Base-by-base conservation (phyloP, 2,888 invertebrate genomes). In the Morpho helenor region DNA sequence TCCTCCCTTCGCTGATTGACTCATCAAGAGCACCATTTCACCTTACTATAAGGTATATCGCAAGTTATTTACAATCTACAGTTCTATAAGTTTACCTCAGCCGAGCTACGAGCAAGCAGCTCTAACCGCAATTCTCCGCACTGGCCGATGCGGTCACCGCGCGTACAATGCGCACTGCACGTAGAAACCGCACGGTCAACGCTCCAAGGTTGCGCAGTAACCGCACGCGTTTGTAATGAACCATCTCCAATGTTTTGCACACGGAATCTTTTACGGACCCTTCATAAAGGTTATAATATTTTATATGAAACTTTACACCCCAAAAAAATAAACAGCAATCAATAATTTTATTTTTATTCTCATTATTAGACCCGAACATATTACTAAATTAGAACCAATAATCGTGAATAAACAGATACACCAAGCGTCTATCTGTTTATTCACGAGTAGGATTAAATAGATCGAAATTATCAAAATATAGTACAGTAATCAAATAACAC, bases 221-320 rank as follows among this genome's bases (percentile, higher is more conserved):
- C 50, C 8, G 72, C 70, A 3, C 40, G 42, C 8, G 76, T 52
- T 6, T 62, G 55, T 48, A 82, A 57, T 0, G 63, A 66, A 0
- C 80, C 82, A 43, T 66, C 69, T 31, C 84, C 82, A 2, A 74
- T 67, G 70, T 87, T 86, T 56, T 67, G 66, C 1, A 79, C 58
- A 8, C 59, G 68, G 57, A 84, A 72, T 1, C 68, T 73, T 60
- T 82, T 84, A 48, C 84, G 81, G 2, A 83, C 69, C 66, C 85
- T 86, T n/a, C 8, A 23, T 23, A 23, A 42, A 16, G 16, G 16
- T 16, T 8, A 8, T 16, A 7, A 1, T 16, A 43, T 16, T 16
- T 16, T 16, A 16, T 16, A 16, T 16, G 16, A 16, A 16, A 16
- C 16, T 16, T 16, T 16, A n/a, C 43, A 43, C 3, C 40, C 6